Conservation (phyloP, 2,797 vertebrate genomes). For the Chromobotia macracanthus region DNA sequence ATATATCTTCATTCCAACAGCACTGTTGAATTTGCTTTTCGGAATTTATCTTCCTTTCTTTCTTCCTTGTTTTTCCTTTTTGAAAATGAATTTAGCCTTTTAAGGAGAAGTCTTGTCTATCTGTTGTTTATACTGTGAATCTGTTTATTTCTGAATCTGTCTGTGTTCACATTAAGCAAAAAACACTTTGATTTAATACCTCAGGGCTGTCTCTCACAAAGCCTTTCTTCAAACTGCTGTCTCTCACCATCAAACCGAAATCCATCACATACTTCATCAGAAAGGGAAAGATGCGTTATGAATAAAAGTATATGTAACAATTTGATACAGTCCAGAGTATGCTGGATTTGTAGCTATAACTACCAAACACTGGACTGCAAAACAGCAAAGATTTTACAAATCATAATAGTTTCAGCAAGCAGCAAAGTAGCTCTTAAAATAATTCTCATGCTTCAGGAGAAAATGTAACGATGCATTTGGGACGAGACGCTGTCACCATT, state of each 20-base stretch:
- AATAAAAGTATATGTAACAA: background rate
- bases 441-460: constrained; percentile 23
- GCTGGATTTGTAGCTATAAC: background rate
- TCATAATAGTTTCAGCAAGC: constrained; percentile 25
- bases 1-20: constrained; percentile 15
- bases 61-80: background rate
- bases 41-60: background rate
- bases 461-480: constrained; percentile 30
- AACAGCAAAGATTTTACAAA: background rate
- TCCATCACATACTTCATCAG: background rate
- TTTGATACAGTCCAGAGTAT: background rate
- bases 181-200: background rate
- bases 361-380: constrained; percentile 2
- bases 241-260: constrained; percentile 17
- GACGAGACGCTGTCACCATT: constrained; percentile 12
- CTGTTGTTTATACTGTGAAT: background rate
- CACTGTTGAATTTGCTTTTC: background rate
- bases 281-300: background rate
- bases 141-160: background rate
- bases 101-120: background rate
- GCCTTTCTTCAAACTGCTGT: background rate
- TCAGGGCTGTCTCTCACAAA: background rate
- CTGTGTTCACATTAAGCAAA: constrained; percentile 1
- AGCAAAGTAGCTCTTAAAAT: constrained; percentile 18
- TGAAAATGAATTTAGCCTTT: too few species aligned